Evolutionary conservation across 2,888 invertebrate genomes (phyloP).

Genomic region (Bellardia bayeri): DNA sequence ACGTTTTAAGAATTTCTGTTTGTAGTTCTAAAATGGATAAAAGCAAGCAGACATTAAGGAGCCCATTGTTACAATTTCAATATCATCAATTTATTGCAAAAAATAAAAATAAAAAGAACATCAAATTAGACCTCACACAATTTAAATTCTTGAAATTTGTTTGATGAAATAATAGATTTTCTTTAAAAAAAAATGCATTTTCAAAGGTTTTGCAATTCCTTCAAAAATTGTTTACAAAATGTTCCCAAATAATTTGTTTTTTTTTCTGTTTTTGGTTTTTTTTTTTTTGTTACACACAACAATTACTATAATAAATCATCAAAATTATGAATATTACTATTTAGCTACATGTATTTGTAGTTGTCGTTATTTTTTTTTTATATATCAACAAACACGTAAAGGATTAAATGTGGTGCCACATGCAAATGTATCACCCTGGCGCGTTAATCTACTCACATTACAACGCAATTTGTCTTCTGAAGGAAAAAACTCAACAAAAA

Average conservation of each 20-base stretch:
- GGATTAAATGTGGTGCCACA: constrained; percentile 75
- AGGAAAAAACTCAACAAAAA: constrained; percentile 7
- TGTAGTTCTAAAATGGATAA: constrained; percentile 33
- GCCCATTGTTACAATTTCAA: constrained; percentile 37
- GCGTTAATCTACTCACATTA: constrained; percentile 78
- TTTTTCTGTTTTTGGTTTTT: background rate
- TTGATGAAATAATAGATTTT: background rate
- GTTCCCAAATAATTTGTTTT: background rate
- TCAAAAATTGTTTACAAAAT: background rate
- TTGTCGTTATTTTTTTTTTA: constrained; percentile 31
- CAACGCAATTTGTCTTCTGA: constrained; percentile 75
- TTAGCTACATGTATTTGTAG: background rate
- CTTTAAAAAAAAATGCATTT: background rate
- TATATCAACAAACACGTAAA: constrained; percentile 61
- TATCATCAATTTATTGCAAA: constrained; percentile 30
- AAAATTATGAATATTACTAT: constrained; percentile 21
- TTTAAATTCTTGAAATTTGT: background rate
- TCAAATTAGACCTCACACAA: constrained; percentile 48
- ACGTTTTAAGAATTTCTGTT: constrained; percentile 27
- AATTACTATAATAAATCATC: constrained; percentile 7
- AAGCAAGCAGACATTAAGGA: constrained; percentile 50
- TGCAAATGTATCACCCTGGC: constrained; percentile 73
- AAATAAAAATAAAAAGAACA: background rate
- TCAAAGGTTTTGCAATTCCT: constrained; percentile 1
- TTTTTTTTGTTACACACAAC: background rate